Evolutionary conservation across 2,113 vertebrate species (phyloP).

Genomic region (Clinocottus analis): DNA sequence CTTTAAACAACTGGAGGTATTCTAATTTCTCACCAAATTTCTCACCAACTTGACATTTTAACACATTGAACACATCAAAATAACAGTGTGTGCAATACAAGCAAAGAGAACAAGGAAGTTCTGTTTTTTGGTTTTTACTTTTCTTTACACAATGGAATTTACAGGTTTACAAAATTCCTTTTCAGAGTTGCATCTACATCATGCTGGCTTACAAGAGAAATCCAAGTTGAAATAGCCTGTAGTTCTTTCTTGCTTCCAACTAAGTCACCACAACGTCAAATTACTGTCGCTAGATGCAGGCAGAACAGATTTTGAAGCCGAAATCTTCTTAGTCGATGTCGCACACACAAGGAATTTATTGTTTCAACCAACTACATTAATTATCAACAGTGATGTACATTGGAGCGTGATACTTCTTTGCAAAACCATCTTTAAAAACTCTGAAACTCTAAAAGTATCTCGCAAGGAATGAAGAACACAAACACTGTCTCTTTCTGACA

Average conservation of each 20-base stretch:
- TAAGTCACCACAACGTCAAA: too few relatives aligned
- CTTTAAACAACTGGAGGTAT: too few relatives aligned
- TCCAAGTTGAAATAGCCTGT: not conserved
- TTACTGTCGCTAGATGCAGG: not conserved
- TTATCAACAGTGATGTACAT: not conserved
- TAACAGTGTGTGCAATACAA: too few relatives aligned
- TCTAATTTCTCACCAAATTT: too few relatives aligned
- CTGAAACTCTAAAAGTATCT: conserved; percentile 1
- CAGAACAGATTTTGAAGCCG: not conserved
- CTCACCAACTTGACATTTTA: too few relatives aligned
- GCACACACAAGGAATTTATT: not conserved
- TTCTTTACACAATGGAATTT: too few relatives aligned
- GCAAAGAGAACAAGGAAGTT: too few relatives aligned
- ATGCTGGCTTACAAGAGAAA: too few relatives aligned
- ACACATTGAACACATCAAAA: too few relatives aligned
- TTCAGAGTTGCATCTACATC: too few relatives aligned
- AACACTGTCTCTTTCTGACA: conserved; percentile 10
- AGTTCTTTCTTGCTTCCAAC: not conserved
- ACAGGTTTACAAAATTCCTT: too few relatives aligned
- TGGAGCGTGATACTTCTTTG: not conserved
- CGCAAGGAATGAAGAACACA: conserved; percentile 1
- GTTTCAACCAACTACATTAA: not conserved
- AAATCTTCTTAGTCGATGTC: not conserved
- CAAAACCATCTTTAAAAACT: not conserved
- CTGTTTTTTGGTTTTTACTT: too few relatives aligned